Evolutionary conservation across 2,888 invertebrate genomes (phyloP), one percentile per base, ranked within the genome.

Genomic region (Beris chalybata): DNA sequence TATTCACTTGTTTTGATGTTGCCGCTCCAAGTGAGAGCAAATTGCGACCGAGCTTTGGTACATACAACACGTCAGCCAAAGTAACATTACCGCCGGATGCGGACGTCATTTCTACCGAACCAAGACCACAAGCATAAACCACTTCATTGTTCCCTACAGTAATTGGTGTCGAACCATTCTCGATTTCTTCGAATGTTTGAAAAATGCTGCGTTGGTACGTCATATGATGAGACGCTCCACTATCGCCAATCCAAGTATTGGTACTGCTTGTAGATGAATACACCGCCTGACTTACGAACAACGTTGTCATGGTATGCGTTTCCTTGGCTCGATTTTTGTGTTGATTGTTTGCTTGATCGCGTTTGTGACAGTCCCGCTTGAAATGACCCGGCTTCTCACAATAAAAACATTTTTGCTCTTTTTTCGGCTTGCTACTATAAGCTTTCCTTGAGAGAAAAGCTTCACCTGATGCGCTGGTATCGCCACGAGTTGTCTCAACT

Each of bases 311-410:
- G 13, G 2, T 53, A 3, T 53, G 52, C 2, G 29, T 6, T 53
- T 15, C 2, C 1, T 22, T 22, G 22, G 22, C 15, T 7, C 30
- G 1, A 53, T 2, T 29, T 7, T 53, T 53, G 31, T 1, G 22
- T 53, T 6, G 22, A 7, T 53, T 53, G 4, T 53, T 53, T 3
- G 1, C 52, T 30, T 56, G 56, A 13, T 56, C 13, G 6, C 43
- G 56, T 43, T 43, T 56, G 38, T 38, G 43, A 43, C 56, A 56
- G 5, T 43, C 56, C 38, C 56, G 43, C 7, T 43, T 56, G 4
- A 38, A 38, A 38, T 56, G 56, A 13, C 56, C 56, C 2, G 15
- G 11, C 44, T 56, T 56, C 3, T 56, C 43, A 43, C 56, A 56
- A 15, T 56, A 56, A n/a, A 56, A 56, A 13, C 15, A 56, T 15